phyloP scores from a whole-genome alignment of 2,888 invertebrate genomes.

The Meteorus cinctellus region DNA sequence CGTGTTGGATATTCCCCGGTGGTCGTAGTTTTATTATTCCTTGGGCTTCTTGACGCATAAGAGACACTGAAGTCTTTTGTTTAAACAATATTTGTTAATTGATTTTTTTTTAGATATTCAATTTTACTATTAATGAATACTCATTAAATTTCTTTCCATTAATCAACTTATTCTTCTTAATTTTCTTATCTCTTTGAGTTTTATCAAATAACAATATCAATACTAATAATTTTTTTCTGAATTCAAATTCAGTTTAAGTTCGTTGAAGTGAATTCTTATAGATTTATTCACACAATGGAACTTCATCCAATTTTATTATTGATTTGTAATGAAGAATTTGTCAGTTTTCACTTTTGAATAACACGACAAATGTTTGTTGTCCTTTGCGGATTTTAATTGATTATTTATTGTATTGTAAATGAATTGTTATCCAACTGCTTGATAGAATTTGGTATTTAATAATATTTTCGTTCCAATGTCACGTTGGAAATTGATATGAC shows the following conservation, averaged over 20 bases:
- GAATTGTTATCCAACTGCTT: not conserved
- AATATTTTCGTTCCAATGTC: constrained; percentile 35
- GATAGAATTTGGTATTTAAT: not conserved
- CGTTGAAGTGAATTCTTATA: too few relatives aligned
- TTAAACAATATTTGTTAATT: not conserved
- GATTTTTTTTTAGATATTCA: constrained; percentile 6
- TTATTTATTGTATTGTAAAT: not conserved
- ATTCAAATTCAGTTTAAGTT: too few relatives aligned
- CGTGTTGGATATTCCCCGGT: constrained; percentile 66
- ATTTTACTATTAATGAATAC: not conserved
- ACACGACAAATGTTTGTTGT: too few relatives aligned
- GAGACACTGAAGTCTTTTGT: constrained; percentile 43
- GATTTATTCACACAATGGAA: too few relatives aligned
- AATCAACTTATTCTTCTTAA: not conserved
- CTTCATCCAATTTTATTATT: not conserved
- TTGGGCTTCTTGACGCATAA: constrained; percentile 70
- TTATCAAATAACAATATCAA: too few relatives aligned
- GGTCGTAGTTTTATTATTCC: constrained; percentile 65
- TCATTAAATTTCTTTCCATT: not conserved
- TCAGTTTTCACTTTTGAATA: too few relatives aligned
- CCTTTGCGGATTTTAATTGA: not conserved
- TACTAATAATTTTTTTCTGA: too few relatives aligned
- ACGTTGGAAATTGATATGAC: constrained; percentile 25
- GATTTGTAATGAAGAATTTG: too few relatives aligned
- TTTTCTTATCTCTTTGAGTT: not conserved